Evolutionary conservation across 2,797 vertebrate genomes (phyloP).

Genomic region (Mus minutoides): DNA sequence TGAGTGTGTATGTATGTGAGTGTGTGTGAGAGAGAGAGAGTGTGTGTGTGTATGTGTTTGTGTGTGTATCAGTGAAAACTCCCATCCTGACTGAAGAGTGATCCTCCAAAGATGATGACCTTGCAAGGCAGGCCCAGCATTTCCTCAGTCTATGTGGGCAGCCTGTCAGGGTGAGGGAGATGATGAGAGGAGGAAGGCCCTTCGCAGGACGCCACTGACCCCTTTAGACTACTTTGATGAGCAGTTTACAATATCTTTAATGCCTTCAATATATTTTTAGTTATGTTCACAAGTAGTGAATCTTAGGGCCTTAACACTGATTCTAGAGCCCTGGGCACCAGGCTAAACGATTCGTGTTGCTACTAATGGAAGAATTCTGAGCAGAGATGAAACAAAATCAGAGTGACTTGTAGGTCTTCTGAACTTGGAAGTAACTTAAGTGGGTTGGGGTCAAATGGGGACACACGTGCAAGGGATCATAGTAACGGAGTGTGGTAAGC

Average conservation of each 20-base stretch:
- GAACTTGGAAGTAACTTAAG: background rate
- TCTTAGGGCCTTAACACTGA: conserved; percentile 1
- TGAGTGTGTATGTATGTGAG: background rate
- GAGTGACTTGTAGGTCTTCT: background rate
- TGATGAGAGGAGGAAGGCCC: background rate
- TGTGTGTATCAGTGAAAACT: background rate
- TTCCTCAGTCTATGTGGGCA: background rate
- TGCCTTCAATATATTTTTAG: conserved; percentile 8
- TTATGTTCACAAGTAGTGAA: background rate
- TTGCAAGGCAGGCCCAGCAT: background rate
- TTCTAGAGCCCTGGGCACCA: conserved; percentile 19
- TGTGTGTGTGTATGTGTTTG: background rate
- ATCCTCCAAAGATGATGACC: background rate
- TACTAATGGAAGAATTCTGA: conserved; percentile 1
- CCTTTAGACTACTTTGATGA: background rate
- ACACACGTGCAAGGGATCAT: background rate
- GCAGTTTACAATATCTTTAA: background rate
- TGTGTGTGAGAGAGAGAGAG: too few relatives aligned
- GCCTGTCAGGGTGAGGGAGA: background rate
- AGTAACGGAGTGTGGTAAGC: background rate
- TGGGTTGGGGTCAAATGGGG: background rate
- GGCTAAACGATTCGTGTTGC: background rate
- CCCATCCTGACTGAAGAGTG: background rate
- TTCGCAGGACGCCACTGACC: background rate
- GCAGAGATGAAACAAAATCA: background rate